These are phyloP conservation scores for Stigmatopora argus DNA, from an alignment of 2,113 vertebrate species.

Conservation along the genomic window DNA sequence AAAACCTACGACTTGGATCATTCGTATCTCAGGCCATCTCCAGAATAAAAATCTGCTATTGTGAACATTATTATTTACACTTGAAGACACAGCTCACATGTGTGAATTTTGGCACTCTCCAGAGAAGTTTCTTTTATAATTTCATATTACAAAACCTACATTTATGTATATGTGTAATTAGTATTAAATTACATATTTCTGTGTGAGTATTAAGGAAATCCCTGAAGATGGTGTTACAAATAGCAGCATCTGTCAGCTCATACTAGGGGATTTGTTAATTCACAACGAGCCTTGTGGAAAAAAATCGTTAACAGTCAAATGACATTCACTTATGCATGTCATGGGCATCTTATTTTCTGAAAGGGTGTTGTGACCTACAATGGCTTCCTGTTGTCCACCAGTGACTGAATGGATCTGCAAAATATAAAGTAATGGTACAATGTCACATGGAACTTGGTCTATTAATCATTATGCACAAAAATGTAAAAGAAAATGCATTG, in stretches of 20 bases:
- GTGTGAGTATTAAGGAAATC: background rate
- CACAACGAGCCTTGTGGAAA: constrained; percentile 3
- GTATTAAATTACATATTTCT: no score
- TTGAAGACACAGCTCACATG: no score
- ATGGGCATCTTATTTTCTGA: background rate
- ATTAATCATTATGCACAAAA: background rate
- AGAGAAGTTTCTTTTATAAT: no score
- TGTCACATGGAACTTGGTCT: background rate
- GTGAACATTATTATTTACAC: no score
- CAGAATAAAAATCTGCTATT: no score
- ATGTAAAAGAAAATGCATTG: background rate
- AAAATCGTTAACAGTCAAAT: constrained; percentile 9
- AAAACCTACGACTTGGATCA: no score
- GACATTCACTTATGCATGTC: background rate
- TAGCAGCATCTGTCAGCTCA: constrained; percentile 7
- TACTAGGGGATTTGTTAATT: constrained; percentile 27
- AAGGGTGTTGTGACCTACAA: background rate
- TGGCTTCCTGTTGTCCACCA: background rate
- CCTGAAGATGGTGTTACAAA: background rate
- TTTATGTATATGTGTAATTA: no score
- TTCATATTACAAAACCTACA: no score
- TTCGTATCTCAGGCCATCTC: no score
- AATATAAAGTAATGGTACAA: background rate
- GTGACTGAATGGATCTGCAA: background rate
- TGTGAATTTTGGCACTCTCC: no score